Conservation (phyloP, 53 echinoderm and acorn worm species). For the Crossaster papposus region DNA sequence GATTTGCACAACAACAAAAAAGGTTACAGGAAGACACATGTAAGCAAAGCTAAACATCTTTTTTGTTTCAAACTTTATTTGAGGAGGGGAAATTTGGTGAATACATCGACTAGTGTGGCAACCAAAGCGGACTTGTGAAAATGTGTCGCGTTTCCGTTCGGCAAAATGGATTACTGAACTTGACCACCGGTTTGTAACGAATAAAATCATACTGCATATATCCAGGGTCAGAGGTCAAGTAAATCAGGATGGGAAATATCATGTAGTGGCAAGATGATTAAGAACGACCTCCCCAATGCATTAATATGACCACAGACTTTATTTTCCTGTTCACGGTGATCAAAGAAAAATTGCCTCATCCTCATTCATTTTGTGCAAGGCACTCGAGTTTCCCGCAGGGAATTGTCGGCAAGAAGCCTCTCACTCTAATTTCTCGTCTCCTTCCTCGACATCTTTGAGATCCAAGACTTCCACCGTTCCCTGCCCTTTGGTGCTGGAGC, state of each 20-base stretch:
- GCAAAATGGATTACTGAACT: no score
- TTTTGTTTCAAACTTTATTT: no score
- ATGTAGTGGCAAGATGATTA: background rate
- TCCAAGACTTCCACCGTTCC: slow-evolving; percentile 91
- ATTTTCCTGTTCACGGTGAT: background rate
- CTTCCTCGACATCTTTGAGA: slow-evolving; percentile 98
- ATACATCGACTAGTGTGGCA: no score
- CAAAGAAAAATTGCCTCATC: background rate
- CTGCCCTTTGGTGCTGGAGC: slow-evolving; percentile 78
- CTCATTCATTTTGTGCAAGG: background rate
- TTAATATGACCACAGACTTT: background rate
- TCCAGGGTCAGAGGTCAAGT: background rate
- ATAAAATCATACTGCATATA: no score
- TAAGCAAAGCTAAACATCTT: no score
- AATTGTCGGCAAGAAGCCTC: background rate
- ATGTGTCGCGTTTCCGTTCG: no score
- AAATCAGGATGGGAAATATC: background rate
- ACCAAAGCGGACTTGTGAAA: no score
- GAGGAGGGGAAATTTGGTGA: no score
- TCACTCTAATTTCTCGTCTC: slow-evolving; percentile 94
- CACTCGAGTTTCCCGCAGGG: background rate
- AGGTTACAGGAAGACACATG: no score
- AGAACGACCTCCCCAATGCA: background rate
- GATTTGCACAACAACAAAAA: no score
- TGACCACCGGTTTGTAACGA: no score